Conservation (phyloP, 2,888 invertebrate species). For the Caenorhabditis afra region DNA sequence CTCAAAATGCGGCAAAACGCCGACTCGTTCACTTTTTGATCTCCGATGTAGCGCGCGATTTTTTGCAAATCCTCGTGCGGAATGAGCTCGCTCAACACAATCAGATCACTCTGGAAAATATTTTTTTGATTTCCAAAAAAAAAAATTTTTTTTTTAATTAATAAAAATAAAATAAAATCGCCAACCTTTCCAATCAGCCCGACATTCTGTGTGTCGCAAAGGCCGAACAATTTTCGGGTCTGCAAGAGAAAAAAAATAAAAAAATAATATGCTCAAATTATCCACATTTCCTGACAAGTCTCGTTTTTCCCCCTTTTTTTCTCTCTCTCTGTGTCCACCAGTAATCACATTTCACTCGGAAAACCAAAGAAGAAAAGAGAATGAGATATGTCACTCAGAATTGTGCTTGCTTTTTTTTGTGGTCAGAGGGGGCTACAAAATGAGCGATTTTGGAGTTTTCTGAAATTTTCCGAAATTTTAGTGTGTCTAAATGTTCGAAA, state of each 20-base stretch:
- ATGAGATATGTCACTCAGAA: not conserved
- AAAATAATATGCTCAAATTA: not conserved
- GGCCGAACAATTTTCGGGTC: slow-evolving; percentile 57
- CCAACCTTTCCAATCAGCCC: slow-evolving; percentile 60
- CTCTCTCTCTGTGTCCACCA: too few relatives aligned
- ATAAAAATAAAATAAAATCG: not conserved
- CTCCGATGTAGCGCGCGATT: slow-evolving; percentile 43
- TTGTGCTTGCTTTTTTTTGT: not conserved
- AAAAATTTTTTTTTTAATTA: too few relatives aligned
- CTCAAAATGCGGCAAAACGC: slow-evolving; percentile 59
- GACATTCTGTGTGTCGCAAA: slow-evolving; percentile 51
- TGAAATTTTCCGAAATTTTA: not conserved
- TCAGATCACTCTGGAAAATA: slow-evolving; percentile 38
- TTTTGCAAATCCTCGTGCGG: slow-evolving; percentile 45
- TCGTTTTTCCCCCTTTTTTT: not conserved
- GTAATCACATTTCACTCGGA: slow-evolving; percentile 43
- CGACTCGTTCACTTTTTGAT: slow-evolving; percentile 48
- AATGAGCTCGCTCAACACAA: slow-evolving; percentile 36
- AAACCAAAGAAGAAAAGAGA: slow-evolving; percentile 12
- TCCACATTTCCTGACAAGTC: slow-evolving; percentile 5
- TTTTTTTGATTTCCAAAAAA: too few relatives aligned
- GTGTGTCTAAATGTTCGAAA: too few relatives aligned
- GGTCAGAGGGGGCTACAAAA: not conserved
- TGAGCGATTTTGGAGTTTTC: not conserved
- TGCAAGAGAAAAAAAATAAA: slow-evolving; percentile 35